Evolutionary conservation across 2,888 invertebrate species (phyloP), one percentile per base, ranked within the genome.

Genomic region (Blastobasis adustella): DNA sequence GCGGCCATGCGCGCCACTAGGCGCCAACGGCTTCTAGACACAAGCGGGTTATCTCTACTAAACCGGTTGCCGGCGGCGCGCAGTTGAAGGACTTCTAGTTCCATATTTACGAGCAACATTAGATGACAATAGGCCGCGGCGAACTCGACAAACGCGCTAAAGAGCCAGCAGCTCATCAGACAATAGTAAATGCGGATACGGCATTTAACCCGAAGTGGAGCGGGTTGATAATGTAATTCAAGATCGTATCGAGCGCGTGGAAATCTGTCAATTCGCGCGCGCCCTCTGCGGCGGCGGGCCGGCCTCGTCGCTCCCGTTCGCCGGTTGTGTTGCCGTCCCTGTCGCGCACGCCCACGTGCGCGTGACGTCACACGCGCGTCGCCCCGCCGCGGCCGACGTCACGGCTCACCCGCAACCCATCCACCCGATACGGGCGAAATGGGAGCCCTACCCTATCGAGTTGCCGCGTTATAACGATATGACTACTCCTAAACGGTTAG

Each of bases 221-320:
- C 64, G 61, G 66, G 59, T 61, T 72, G 69, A 73, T 81, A 82
- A 79, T 79, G 73, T 75, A 70, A 77, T 79, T 76, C 77, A 71
- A 82, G 82, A 82, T 82, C 70, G 81, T 83, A 84, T 84, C 79
- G 82, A 83, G 76, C 82, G 83, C 70, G 78, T 72, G 73, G 74
- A 79, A 76, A 79, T 77, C 79, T 80, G 81, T 81, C 76, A 81
- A 78, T 78, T 79, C 76, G 79, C 76, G 79, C 74, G 79, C 80
- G 68, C 79, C 76, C 78, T 73, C 66, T 67, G 69, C 67, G 63
- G 66, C 58, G 62, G 65, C 49, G 62, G 58, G 57, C 55, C 60
- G 62, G 56, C 60, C 60, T 58, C 50, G 65, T 66, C 66, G 58
- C 71, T 66, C 67, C 64, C 64, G 59, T 59, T 60, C 65, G 63